Evolutionary conservation across 2,113 vertebrate species (phyloP).

Genomic region (Calidris pygmaea): DNA sequence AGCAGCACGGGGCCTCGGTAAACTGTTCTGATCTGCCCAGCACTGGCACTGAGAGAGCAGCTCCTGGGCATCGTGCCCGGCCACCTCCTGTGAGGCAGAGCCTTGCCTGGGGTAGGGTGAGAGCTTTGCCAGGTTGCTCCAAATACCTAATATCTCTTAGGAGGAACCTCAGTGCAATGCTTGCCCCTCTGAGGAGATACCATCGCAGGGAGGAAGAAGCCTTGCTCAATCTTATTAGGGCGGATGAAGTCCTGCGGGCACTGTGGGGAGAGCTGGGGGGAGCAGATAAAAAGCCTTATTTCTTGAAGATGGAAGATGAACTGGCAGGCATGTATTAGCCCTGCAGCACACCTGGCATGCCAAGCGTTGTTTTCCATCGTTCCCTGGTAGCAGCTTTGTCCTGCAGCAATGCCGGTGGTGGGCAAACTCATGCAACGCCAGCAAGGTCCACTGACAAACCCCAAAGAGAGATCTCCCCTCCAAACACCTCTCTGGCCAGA

Average conservation of each 20-base stretch:
- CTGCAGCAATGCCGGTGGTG: neutral
- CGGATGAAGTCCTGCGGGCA: neutral
- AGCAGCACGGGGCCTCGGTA: neutral
- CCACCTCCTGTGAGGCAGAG: neutral
- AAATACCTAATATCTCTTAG: neutral
- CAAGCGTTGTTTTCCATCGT: rapidly evolving
- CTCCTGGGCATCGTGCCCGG: rapidly evolving
- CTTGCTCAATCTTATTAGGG: neutral
- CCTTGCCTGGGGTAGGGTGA: neutral
- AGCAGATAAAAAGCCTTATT: neutral
- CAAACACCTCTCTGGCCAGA: neutral
- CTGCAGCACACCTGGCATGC: neutral
- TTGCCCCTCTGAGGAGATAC: neutral
- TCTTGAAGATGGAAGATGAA: neutral
- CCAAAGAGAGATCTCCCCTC: neutral
- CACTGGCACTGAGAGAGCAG: neutral
- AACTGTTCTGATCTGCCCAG: neutral
- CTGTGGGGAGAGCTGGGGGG: neutral
- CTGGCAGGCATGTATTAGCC: neutral
- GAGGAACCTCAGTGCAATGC: neutral
- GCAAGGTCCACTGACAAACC: neutral
- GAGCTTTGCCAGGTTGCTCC: neutral
- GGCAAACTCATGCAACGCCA: neutral
- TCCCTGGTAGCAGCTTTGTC: neutral
- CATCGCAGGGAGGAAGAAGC: neutral